Evolutionary conservation across 2,113 vertebrate species (phyloP).

Genomic region (Boulengeromyrus knoepffleri): DNA sequence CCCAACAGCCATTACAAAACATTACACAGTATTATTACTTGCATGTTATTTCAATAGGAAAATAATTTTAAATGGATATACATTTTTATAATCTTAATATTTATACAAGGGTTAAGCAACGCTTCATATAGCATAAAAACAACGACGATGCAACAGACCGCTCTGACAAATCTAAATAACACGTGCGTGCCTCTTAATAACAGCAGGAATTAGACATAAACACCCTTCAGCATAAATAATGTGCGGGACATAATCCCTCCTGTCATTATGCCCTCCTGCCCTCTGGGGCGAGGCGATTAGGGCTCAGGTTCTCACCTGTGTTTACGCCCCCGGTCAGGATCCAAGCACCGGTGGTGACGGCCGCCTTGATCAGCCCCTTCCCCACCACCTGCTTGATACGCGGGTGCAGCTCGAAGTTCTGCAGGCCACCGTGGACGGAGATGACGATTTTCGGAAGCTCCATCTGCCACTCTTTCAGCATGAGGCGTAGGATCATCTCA

Average conservation of each 20-base stretch:
- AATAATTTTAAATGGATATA: not conserved
- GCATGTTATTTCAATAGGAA: not conserved
- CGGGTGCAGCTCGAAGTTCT: conserved; percentile 97
- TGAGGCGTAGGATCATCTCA: conserved; percentile 85
- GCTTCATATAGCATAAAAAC: not conserved
- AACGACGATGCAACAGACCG: not conserved
- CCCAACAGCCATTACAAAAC: not conserved
- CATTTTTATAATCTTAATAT: not conserved
- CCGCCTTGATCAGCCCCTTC: conserved; percentile 97
- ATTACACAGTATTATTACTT: not conserved
- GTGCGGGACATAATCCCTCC: not conserved
- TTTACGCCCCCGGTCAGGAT: conserved; percentile 97
- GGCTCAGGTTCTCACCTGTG: conserved; percentile 66
- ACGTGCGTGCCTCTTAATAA: conserved; percentile 44
- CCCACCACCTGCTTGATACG: conserved; percentile 94
- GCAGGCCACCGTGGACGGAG: conserved; percentile 94
- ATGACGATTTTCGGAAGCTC: conserved; percentile 97
- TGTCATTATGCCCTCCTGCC: conserved; percentile 17
- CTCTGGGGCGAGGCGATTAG: not conserved
- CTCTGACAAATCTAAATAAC: conserved; percentile 14
- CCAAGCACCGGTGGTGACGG: conserved; percentile 97
- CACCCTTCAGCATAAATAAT: conserved; percentile 16
- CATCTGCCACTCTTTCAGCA: conserved; percentile 98
- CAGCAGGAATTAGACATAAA: conserved; percentile 34
- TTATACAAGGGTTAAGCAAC: not conserved